These are phyloP conservation scores for Drosophila insularis DNA, from an alignment of 1,140 invertebrate species.

Conservation along the genomic window DNA sequence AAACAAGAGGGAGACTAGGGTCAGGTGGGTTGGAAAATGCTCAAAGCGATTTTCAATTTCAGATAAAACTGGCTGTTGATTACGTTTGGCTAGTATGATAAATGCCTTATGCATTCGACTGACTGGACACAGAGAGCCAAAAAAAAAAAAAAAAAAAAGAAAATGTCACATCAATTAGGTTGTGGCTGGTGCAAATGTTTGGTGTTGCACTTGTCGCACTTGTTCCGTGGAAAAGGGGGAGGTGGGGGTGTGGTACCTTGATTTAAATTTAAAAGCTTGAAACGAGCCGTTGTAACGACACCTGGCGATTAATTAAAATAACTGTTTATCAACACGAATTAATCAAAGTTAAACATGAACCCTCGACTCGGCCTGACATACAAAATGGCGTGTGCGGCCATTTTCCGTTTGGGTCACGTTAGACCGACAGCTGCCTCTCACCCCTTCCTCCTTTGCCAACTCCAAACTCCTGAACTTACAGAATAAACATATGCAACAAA, in stretches of 20 bases:
- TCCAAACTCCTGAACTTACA: neutral
- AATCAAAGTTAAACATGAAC: constrained; percentile 72
- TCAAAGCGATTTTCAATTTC: constrained; percentile 74
- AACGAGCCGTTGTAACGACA: constrained; percentile 37
- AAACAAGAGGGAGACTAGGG: constrained; percentile 15
- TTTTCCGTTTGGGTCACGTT: constrained; percentile 44
- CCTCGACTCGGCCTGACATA: constrained; percentile 46
- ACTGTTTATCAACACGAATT: constrained; percentile 78
- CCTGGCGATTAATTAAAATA: constrained; percentile 75
- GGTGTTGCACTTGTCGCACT: neutral
- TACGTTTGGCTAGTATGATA: constrained; percentile 52
- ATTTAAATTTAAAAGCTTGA: constrained; percentile 64
- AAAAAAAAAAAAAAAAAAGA: too few relatives aligned
- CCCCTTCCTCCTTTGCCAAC: neutral
- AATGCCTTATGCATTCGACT: constrained; percentile 53
- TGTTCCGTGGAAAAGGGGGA: neutral
- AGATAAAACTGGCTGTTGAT: constrained; percentile 67
- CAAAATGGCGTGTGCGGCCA: constrained; percentile 65
- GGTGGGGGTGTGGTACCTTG: constrained; percentile 18
- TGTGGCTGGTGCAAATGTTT: neutral
- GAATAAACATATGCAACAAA: constrained; percentile 11
- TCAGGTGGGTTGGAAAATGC: constrained; percentile 45
- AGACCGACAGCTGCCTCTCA: neutral
- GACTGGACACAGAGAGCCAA: constrained; percentile 1
- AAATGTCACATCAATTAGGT: constrained; percentile 57